Conservation (phyloP, 2,888 invertebrate species). For the Melipona bicolor region DNA sequence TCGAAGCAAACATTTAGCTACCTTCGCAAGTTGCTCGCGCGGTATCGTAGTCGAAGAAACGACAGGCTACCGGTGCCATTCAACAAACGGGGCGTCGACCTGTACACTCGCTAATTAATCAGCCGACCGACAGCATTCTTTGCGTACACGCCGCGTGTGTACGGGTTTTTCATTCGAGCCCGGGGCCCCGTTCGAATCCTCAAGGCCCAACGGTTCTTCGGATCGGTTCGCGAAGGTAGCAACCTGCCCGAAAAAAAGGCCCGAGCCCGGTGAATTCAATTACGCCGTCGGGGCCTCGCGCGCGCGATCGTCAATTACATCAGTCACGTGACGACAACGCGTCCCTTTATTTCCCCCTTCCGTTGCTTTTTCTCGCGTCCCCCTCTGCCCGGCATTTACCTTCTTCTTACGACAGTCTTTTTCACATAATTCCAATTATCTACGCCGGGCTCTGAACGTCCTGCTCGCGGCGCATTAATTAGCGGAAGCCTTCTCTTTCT, state of each 20-base stretch:
- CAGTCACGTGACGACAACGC: slow-evolving; percentile 78
- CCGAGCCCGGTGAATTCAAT: slow-evolving; percentile 78
- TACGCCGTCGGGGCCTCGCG: slow-evolving; percentile 67
- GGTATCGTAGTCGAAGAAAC: neutral
- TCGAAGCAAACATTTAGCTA: neutral
- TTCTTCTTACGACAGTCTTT: slow-evolving; percentile 70
- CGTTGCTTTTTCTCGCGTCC: slow-evolving; percentile 45
- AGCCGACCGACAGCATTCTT: slow-evolving; percentile 26
- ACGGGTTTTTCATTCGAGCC: slow-evolving; percentile 49
- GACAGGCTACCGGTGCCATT: slow-evolving; percentile 1
- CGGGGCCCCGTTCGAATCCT: slow-evolving; percentile 20
- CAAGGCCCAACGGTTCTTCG: slow-evolving; percentile 43
- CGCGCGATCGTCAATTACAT: slow-evolving; percentile 79
- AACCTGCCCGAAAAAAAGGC: slow-evolving; percentile 54
- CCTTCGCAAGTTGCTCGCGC: neutral
- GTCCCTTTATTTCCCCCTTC: slow-evolving; percentile 39
- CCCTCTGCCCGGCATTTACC: slow-evolving; percentile 20
- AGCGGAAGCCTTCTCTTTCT: slow-evolving; percentile 73
- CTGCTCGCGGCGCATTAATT: slow-evolving; percentile 77
- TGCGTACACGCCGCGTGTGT: slow-evolving; percentile 1
- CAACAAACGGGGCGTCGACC: slow-evolving; percentile 37
- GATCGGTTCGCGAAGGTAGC: slow-evolving; percentile 13
- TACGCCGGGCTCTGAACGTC: slow-evolving; percentile 66
- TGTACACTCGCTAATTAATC: slow-evolving; percentile 50
- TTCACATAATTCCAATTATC: slow-evolving; percentile 83